Conservation (phyloP, 2,113 vertebrate species). For the Aspidoscelis tigris region DNA sequence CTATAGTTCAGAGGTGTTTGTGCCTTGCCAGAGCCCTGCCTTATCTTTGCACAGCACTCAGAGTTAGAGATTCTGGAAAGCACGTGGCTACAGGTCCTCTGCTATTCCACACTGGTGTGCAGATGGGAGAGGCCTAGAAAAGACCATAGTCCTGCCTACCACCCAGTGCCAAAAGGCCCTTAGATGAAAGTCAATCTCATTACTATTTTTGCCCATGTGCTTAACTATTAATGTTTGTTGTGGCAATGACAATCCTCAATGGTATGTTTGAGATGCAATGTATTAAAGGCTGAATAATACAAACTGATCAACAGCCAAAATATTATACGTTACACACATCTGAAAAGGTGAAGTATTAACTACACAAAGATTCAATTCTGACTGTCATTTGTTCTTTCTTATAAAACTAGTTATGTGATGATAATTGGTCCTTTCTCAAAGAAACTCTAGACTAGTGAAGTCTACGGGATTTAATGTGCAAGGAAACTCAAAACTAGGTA, state of each 20-base stretch:
- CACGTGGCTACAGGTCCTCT: too few relatives aligned
- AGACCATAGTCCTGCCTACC: too few relatives aligned
- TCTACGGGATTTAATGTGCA: conserved; percentile 72
- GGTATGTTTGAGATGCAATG: background rate
- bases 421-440: conserved; percentile 72
- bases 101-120: too few relatives aligned
- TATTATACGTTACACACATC: background rate
- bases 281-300: background rate
- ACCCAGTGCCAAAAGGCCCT: background rate
- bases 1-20: too few relatives aligned
- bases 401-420: conserved; percentile 69
- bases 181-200: background rate
- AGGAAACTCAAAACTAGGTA: conserved; percentile 75
- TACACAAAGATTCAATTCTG: conserved; percentile 62
- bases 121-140: too few relatives aligned
- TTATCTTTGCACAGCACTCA: too few relatives aligned
- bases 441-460: conserved; percentile 65
- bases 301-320: background rate
- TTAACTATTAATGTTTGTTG: background rate
- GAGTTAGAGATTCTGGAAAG: too few relatives aligned
- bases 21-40: too few relatives aligned
- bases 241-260: background rate
- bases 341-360: conserved; percentile 20
- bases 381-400: conserved; percentile 53
- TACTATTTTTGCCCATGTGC: background rate